These are phyloP conservation scores for Sympetrum striolatum DNA, from an alignment of 2,888 invertebrate species.

Conservation along the genomic window DNA sequence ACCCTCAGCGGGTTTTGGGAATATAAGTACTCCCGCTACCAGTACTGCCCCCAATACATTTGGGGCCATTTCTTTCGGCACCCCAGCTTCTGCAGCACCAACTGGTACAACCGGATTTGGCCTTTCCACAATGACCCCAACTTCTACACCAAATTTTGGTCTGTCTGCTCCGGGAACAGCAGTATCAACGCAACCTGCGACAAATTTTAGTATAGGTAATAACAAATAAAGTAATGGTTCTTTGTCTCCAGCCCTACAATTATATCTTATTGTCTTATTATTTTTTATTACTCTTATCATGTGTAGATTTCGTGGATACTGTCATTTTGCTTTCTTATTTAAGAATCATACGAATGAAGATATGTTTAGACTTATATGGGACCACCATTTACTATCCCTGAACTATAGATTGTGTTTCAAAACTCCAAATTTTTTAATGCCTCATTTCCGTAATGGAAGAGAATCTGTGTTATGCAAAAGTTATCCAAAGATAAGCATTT, in stretches of 20 bases:
- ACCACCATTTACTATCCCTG: too few species aligned
- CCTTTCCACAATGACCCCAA: background rate
- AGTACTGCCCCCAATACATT: background rate
- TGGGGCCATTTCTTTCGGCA: background rate
- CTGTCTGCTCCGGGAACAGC: background rate
- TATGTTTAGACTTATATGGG: too few species aligned
- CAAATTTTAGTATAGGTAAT: conserved; percentile 6
- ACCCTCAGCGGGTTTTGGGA: background rate
- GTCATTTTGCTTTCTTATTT: too few species aligned
- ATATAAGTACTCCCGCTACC: background rate
- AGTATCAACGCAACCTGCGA: background rate
- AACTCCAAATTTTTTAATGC: too few species aligned
- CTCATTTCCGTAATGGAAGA: too few species aligned
- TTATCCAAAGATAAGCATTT: too few species aligned
- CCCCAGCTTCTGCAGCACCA: background rate
- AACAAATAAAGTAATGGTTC: background rate
- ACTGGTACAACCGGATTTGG: background rate
- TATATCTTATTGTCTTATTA: background rate
- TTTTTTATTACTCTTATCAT: too few species aligned
- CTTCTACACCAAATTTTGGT: background rate
- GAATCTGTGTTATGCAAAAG: too few species aligned
- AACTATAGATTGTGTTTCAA: too few species aligned
- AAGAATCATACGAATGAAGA: too few species aligned
- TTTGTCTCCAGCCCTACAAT: too few species aligned
- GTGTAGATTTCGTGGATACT: too few species aligned